Evolutionary conservation across 2,113 vertebrate species (phyloP).

Genomic region (Mystacornis crossleyi): DNA sequence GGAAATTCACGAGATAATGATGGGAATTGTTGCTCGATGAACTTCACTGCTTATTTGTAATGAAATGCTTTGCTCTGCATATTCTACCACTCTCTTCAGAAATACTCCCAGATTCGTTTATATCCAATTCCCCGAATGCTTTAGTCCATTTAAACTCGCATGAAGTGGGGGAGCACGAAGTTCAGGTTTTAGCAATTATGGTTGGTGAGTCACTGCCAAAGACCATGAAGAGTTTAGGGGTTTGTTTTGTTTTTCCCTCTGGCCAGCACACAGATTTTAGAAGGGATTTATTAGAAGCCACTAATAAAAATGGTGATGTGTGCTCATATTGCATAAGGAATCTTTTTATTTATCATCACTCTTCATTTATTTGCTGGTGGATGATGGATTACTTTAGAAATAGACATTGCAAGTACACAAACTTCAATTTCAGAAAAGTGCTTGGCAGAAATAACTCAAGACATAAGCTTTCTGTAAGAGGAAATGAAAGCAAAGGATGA

Average conservation of each 20-base stretch:
- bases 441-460: slow-evolving; percentile 2
- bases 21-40: background rate
- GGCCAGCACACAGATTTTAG: background rate
- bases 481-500: background rate
- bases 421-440: background rate
- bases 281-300: background rate
- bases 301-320: background rate
- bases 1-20: background rate
- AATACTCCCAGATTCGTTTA: background rate
- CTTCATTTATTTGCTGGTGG: background rate
- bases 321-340: background rate
- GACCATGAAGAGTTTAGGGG: background rate
- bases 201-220: background rate
- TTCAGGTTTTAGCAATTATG: background rate
- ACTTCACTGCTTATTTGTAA: background rate
- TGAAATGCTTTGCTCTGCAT: background rate
- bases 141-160: background rate
- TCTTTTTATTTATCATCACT: background rate
- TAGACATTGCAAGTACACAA: background rate
- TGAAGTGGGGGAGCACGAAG: background rate
- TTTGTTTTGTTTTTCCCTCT: background rate
- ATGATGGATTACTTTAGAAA: slow-evolving; percentile 9
- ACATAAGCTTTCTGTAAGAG: background rate
- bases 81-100: background rate
- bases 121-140: background rate